phyloP scores from a whole-genome alignment of 2,113 vertebrate species.

The Chamaetylas fuelleborni region DNA sequence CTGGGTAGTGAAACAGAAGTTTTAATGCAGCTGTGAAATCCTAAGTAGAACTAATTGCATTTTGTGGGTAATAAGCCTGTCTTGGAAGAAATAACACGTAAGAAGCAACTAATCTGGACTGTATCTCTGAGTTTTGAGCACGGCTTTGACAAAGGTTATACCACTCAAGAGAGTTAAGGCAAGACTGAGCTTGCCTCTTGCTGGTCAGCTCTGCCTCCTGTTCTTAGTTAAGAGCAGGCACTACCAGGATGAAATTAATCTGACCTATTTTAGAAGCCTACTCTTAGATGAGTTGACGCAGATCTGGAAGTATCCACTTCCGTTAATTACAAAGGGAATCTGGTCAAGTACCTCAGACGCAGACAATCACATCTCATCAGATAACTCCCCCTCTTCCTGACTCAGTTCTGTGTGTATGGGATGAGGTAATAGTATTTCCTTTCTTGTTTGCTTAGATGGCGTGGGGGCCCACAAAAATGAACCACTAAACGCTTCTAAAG shows the following conservation, averaged over 20 bases:
- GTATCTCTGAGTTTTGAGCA: background rate
- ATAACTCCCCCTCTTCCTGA: slow-evolving; percentile 36
- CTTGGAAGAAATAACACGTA: background rate
- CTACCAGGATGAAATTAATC: background rate
- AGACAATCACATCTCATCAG: background rate
- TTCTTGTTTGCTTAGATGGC: background rate
- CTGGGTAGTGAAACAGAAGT: background rate
- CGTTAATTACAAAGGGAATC: background rate
- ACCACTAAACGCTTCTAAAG: background rate
- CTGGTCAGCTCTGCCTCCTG: background rate
- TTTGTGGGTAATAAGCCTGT: background rate
- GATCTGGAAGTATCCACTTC: slow-evolving; percentile 32
- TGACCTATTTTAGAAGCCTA: background rate
- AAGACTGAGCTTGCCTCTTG: background rate
- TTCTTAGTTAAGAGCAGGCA: background rate
- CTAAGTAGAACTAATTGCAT: background rate
- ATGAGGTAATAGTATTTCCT: slow-evolving; percentile 10
- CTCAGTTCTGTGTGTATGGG: background rate
- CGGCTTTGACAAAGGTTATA: background rate
- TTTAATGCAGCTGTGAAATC: background rate
- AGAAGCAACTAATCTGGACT: background rate
- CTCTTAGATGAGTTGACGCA: slow-evolving; percentile 10
- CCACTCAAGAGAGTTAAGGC: background rate
- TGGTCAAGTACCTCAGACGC: background rate
- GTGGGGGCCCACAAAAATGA: background rate